phyloP scores from a whole-genome alignment of 2,113 vertebrate species.

The Protobothrops mucrosquamatus region DNA sequence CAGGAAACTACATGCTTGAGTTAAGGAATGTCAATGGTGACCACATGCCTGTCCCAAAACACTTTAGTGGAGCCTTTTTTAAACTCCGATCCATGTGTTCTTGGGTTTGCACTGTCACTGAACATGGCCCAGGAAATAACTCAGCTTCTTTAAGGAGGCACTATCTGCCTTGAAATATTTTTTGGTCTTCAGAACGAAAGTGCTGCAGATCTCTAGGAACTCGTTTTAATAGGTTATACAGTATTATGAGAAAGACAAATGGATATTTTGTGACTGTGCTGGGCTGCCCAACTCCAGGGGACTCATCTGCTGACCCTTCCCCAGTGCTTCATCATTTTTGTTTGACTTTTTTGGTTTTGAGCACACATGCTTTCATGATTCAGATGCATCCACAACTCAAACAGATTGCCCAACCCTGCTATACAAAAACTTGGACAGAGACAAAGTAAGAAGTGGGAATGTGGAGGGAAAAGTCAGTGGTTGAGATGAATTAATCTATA shows the following conservation, averaged over 20 bases:
- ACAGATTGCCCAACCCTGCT: neutral
- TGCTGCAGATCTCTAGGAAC: neutral
- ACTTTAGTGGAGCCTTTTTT: neutral
- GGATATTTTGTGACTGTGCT: neutral
- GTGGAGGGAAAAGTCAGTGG: neutral
- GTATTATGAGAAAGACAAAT: neutral
- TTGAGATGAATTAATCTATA: neutral
- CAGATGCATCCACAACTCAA: neutral
- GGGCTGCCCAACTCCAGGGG: neutral
- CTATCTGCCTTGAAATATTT: neutral
- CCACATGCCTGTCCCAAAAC: neutral
- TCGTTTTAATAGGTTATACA: neutral
- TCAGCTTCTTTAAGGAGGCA: neutral
- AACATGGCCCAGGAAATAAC: neutral
- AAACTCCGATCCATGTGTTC: neutral
- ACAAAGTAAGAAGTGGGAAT: neutral
- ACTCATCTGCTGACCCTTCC: neutral
- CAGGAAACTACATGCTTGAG: neutral
- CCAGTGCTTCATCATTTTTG: neutral
- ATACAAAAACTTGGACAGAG: neutral
- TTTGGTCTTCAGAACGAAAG: neutral
- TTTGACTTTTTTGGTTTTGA: neutral
- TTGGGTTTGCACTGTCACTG: neutral
- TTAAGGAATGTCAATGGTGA: neutral
- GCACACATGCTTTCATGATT: neutral